A percentile compares a stretch with the other conserved stretches of the same genome.
Evolutionary conservation across 1,140 invertebrate species (phyloP).

Genomic region (Arion vulgaris): DNA sequence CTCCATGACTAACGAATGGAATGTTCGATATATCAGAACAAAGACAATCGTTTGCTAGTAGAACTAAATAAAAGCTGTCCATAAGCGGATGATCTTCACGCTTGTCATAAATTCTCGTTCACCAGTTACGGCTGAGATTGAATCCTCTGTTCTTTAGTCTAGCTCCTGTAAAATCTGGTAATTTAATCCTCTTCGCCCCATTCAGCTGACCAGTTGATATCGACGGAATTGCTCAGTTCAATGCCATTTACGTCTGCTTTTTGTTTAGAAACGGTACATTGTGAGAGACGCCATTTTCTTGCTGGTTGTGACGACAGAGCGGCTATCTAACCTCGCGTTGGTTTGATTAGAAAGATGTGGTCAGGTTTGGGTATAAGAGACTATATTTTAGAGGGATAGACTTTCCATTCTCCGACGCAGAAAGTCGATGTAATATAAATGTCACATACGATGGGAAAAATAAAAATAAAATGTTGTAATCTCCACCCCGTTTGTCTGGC

Average conservation of each 20-base stretch:
- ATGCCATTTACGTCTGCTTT: conserved; percentile 24
- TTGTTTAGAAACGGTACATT: not conserved
- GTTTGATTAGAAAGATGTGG: not conserved
- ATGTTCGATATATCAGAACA: not conserved
- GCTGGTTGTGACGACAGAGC: not conserved
- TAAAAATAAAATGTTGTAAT: not conserved
- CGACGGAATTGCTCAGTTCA: conserved; percentile 18
- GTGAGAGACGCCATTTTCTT: not conserved
- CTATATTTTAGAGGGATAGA: conserved; percentile 14
- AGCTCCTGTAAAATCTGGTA: not conserved
- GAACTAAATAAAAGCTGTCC: not conserved
- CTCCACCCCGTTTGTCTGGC: not conserved
- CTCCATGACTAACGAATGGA: not conserved
- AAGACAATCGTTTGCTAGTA: not conserved
- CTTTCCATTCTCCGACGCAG: not conserved
- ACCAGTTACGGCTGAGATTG: conserved; percentile 12
- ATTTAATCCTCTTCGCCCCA: conserved; percentile 2
- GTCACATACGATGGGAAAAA: not conserved
- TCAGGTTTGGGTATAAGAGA: not conserved
- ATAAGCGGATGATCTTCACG: conserved; percentile 6
- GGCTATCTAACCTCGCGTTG: not conserved
- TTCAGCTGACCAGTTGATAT: not conserved
- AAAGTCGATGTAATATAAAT: not conserved
- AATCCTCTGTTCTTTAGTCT: not conserved
- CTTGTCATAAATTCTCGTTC: conserved; percentile 10